Base-by-base conservation (phyloP, 2,113 vertebrate genomes). In the Xiphophorus maculatus region DNA sequence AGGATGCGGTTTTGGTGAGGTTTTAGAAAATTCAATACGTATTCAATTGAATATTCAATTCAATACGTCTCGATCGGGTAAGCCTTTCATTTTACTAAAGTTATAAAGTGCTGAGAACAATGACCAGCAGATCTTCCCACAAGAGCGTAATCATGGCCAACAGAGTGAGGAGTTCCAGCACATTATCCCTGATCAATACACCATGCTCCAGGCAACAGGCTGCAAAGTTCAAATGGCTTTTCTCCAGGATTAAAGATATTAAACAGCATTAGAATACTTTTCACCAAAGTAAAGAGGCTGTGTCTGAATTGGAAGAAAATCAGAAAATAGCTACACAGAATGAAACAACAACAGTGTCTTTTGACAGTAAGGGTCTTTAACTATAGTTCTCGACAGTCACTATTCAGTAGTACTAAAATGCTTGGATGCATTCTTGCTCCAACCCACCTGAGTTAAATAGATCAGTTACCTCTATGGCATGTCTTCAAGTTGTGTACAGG, bases 161-260 rank as follows among this genome's bases (percentile, higher is more conserved):
- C 64, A 72, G 83, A 63, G 22, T 33, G 42, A 11, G 28, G 40
- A 7, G 40, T 29, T 67, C 33, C 6, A 58, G 27, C 42, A 67
- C 15, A 62, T 22, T 37, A 75, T 40, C 72, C 64, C 9, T n/a
- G 40, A 81, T 82, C 79, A 71, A 87, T 85, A 63, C 0, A 60
- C 70, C 69, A 70, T 66, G 76, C 76, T 73, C 32, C 69, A 62
- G 73, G 74, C 61, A 30, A 30, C 27, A 40, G 40, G 65, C 77
- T 29, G 62, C 64, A 61, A 29, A 66, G 63, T 66, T 76, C 30
- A 76, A 77, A 9, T 66, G 11, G 40, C 40, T 51, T 22, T 29
- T 25, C 27, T 69, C 37, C 37, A 27, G 25, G 25, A 19, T 44
- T 5, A 44, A 67, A 58, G 51, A n/a, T n/a, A 58, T 58, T 42